A percentile compares a stretch with the other conserved stretches of the same genome.
Conservation (phyloP, 92 coral and sea anemone species). For the Meandrina meandrites region DNA sequence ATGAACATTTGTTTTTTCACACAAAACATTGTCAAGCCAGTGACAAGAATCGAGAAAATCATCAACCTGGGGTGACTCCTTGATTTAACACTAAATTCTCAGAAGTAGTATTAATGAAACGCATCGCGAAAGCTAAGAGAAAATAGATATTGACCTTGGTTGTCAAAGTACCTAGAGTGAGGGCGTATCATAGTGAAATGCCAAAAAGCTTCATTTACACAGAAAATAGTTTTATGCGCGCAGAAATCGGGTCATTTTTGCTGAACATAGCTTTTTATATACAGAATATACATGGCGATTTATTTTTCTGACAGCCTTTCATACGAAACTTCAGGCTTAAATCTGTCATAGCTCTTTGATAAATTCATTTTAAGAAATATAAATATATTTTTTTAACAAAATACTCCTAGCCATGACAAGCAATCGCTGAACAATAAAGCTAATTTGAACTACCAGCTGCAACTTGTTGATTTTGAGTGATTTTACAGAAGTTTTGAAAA, state of each 20-base stretch:
- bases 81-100: too few species aligned
- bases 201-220: too few species aligned
- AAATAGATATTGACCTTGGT: too few species aligned
- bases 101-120: too few species aligned
- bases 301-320: background rate
- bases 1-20: too few species aligned
- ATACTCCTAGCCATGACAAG: background rate
- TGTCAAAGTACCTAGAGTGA: too few species aligned
- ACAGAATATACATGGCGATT: background rate
- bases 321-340: background rate
- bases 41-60: too few species aligned
- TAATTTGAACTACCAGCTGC: background rate
- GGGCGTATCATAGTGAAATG: too few species aligned
- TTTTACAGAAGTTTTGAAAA: background rate
- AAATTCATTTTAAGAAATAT: background rate
- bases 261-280: background rate
- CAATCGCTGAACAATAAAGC: background rate
- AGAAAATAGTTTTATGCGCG: too few species aligned
- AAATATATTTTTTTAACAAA: background rate
- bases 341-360: background rate
- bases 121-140: too few species aligned
- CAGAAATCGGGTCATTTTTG: background rate
- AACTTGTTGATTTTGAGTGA: background rate
- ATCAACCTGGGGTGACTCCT: too few species aligned
- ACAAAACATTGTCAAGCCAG: too few species aligned